These are phyloP conservation scores for Stenotaenia linearis DNA, from an alignment of 2,888 invertebrate species.

Conservation along the genomic window DNA sequence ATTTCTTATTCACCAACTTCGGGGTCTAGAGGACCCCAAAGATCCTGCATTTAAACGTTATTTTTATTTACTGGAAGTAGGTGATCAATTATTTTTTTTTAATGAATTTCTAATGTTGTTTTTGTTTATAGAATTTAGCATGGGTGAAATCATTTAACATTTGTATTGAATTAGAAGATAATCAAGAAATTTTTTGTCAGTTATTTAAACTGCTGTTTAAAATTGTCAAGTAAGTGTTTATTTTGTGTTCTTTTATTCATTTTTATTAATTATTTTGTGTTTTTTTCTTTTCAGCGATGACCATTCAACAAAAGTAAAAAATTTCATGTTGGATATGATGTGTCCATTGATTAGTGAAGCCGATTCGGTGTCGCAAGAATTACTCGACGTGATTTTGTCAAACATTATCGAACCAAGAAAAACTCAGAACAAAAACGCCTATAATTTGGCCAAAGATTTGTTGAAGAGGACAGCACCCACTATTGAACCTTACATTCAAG, in stretches of 20 bases:
- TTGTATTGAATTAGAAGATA: conserved; percentile 96
- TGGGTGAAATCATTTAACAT: conserved; percentile 98
- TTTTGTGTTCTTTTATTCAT: neutral
- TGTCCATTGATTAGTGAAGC: conserved; percentile 92
- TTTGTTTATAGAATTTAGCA: conserved; percentile 67
- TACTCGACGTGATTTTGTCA: conserved; percentile 85
- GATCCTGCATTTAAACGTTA: conserved; percentile 96
- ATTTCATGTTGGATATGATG: conserved; percentile 92
- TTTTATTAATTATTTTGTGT: neutral
- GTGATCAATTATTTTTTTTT: neutral
- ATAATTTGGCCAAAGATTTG: conserved; percentile 82
- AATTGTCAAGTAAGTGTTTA: conserved; percentile 78
- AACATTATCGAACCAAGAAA: conserved; percentile 93
- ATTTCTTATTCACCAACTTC: conserved; percentile 87
- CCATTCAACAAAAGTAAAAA: conserved; percentile 91
- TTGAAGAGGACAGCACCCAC: conserved; percentile 86
- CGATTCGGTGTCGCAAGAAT: conserved; percentile 87
- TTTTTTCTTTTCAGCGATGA: conserved; percentile 64
- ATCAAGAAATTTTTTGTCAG: conserved; percentile 91
- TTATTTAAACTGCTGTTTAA: conserved; percentile 90
- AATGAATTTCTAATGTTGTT: neutral
- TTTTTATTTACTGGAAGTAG: conserved; percentile 82
- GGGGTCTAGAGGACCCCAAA: conserved; percentile 90
- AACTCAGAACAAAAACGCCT: conserved; percentile 81
- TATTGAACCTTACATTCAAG: conserved; percentile 89